These are phyloP conservation scores for Anguilla anguilla DNA, from an alignment of 2,797 vertebrate genomes.

Conservation along the genomic window DNA sequence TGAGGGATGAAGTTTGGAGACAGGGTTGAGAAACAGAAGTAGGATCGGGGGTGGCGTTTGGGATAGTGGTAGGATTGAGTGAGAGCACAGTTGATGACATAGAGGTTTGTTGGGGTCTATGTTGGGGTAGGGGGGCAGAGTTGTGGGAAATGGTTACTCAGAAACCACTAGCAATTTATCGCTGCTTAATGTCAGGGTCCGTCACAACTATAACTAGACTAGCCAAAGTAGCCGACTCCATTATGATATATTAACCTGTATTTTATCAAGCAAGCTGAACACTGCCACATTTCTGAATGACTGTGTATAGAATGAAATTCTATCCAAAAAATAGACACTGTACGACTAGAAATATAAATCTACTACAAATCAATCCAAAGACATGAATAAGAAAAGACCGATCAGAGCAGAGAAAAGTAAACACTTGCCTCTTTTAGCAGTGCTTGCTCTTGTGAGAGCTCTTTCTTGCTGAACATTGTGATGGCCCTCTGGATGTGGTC, in stretches of 20 bases:
- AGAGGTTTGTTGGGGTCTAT: not conserved
- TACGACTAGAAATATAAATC: no score
- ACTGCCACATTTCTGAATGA: not conserved
- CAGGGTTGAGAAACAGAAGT: not conserved
- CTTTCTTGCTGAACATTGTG: slow-evolving; percentile 70
- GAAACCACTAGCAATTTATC: not conserved
- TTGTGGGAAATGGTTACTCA: not conserved
- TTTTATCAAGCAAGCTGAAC: not conserved
- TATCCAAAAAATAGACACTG: not conserved
- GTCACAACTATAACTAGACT: not conserved
- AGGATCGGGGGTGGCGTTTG: not conserved
- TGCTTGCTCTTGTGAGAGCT: slow-evolving; percentile 63
- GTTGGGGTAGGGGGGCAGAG: not conserved
- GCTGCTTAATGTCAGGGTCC: not conserved
- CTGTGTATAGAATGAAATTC: not conserved
- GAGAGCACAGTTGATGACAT: not conserved
- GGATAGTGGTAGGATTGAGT: not conserved
- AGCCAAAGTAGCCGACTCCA: not conserved
- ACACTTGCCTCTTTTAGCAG: slow-evolving; percentile 79
- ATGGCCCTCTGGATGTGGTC: slow-evolving; percentile 74
- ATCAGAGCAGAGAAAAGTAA: not conserved
- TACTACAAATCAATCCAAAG: not conserved
- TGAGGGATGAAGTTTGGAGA: not conserved
- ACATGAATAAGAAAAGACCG: not conserved
- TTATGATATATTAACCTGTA: not conserved